These are phyloP conservation scores for Tholera decimalis DNA, from an alignment of 2,888 invertebrate genomes.

Conservation along the genomic window DNA sequence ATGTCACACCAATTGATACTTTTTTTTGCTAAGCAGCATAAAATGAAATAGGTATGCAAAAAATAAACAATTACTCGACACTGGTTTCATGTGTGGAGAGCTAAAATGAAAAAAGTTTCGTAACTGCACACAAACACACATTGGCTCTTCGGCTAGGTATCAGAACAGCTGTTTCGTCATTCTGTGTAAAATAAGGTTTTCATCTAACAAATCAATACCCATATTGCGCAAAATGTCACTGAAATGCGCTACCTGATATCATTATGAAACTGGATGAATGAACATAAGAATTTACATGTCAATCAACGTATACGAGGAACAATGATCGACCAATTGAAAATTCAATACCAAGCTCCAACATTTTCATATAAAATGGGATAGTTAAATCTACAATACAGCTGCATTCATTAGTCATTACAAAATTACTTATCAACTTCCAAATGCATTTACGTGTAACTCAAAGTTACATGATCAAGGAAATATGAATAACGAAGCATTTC, in stretches of 20 bases:
- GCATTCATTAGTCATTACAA: constrained; percentile 50
- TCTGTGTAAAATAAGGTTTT: constrained; percentile 84
- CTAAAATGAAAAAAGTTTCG: constrained; percentile 68
- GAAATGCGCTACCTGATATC: constrained; percentile 84
- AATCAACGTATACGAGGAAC: constrained; percentile 80
- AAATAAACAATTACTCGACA: constrained; percentile 50
- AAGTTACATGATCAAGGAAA: constrained; percentile 74
- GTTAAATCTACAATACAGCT: constrained; percentile 52
- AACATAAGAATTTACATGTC: constrained; percentile 80
- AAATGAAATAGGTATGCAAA: constrained; percentile 39
- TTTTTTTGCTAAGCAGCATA: constrained; percentile 14
- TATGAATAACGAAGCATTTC: constrained; percentile 76
- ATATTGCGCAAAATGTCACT: constrained; percentile 90
- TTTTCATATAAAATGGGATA: constrained; percentile 64
- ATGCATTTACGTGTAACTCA: constrained; percentile 58
- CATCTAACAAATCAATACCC: constrained; percentile 88
- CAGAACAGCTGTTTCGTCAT: constrained; percentile 90
- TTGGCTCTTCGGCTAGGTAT: constrained; percentile 67
- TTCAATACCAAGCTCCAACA: constrained; percentile 70
- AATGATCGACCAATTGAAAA: constrained; percentile 81
- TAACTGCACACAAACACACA: constrained; percentile 69
- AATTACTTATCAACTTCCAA: constrained; percentile 45
- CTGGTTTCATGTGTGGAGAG: constrained; percentile 44
- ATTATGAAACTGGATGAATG: constrained; percentile 73
- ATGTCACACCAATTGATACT: constrained; percentile 26